Base-by-base conservation (phyloP, 2,113 vertebrate species). In the Nicator chloris region DNA sequence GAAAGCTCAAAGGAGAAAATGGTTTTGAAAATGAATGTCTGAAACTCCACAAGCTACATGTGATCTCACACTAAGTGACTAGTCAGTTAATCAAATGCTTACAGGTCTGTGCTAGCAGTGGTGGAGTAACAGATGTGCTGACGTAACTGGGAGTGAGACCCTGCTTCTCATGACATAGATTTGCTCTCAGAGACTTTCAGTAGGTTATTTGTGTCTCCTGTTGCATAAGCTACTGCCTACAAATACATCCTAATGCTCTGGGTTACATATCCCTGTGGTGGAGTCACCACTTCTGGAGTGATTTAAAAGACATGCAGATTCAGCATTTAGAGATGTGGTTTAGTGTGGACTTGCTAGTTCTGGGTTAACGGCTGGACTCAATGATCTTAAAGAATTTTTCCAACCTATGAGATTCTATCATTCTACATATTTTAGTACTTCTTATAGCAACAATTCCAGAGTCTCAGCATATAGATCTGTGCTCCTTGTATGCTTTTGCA, bases 401-500 rank as follows among this genome's bases (percentile, higher is more conserved):
- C n/a, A 89, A 47, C 39, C 30, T 19, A 2, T 45, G 15, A 47
- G 40, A 31, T 54, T 27, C 31, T 61, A 35, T 35, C 40, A 69
- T 69, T 63, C 63, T 23, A 33, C 28, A 4, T 15, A 39, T 65
- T 56, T 56, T 39, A 66, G 22, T 40, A 23, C 13, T 66, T 60
- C 26, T 81, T 64, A 69, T 23, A 82, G 39, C 33, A 79, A 68
- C 26, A 0, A 0, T 16, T 28, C 6, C 14, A 88, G 12, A 51
- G 37, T 70, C 42, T 65, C 37, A 66, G 17, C 15, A 28, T 23
- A 23, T 0, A 65, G 17, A 70, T n/a, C 40, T 1, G 1, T 31
- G 19, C 20, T 80, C 30, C 50, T 92, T 0, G 0, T 9, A 37
- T 6, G 31, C 65, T 30, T 20, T 44, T 59, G 10, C 35, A 54